Evolutionary conservation across 2,888 invertebrate species (phyloP), one percentile per base, ranked within the genome.

Genomic region (Geophilus truncorum): DNA sequence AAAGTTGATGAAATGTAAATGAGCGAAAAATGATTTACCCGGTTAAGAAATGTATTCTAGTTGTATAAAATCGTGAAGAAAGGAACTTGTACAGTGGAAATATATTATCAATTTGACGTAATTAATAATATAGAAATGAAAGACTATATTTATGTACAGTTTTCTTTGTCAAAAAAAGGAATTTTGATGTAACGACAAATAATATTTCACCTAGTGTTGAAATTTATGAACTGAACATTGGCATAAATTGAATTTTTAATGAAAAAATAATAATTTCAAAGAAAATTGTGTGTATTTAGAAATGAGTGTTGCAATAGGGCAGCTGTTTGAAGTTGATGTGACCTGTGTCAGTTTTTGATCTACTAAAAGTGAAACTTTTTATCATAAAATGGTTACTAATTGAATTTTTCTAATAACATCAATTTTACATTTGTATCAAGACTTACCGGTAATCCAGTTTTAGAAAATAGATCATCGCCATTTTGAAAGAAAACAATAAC

Each of bases 61-160:
- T 70, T 70, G 70, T 70, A 70, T 70, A 70, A 70, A 70, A 70
- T 70, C 25, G 28, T 15, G 70, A 70, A 70, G 15, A 28, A 25
- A 28, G 5, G 28, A 70, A 28, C n/a, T 70, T 70, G 70, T 70
- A 70, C 70, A 70, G 70, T 70, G 70, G 70, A 70, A 51, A 51
- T 70, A 70, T 70, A 70, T 23, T 70, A 70, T 70, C 70, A 9
- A 70, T 70, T 70, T 70, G 70, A 70, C 70, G 28, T 70, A 70
- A 70, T 70, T 70, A 70, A 70, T 25, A 70, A 70, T 25, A 70
- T 23, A 70, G 70, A 70, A 70, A 70, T n/a, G n/a, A n/a, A 28
- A 70, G 23, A 28, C 28, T 70, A 70, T 62, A 62, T 70, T 70
- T 70, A 70, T 70, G 70, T 70, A 70, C 70, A 70, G 70, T 70